Base-by-base conservation (phyloP, 2,797 vertebrate genomes). In the Pampus argenteus region DNA sequence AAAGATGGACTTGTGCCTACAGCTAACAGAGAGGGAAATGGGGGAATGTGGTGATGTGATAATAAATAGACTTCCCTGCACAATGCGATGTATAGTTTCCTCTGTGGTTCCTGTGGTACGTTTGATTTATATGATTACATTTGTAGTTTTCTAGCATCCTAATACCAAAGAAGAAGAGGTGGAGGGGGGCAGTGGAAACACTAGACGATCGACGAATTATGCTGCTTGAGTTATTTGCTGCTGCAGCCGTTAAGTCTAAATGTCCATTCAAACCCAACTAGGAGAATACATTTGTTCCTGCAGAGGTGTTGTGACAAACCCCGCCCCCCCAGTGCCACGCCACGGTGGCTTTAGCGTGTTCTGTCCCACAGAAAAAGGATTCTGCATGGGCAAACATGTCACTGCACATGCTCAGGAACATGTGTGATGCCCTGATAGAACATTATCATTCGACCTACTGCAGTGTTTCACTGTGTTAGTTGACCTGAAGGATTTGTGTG, bases 21-120 rank as follows among this genome's bases (percentile, higher is more conserved):
- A 85, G 79, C 74, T 63, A 81, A 83, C 18, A 71, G 63, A 79
- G 69, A 59, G 68, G 72, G 66, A 79, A 68, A 75, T 22, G 36
- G 76, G 76, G 81, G 69, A 71, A 74, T 78, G 44, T 74, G 80
- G 68, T 79, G 81, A 82, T 74, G 60, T 29, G 66, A 76, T 86
- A 88, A 89, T 88, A 88, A 90, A 91, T 82, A 79, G 72, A 85
- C 66, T 79, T 74, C 61, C 44, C 59, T 38, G 62, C 54, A 62
- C 79, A 77, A 78, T 74, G 68, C 64, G 83, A 88, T 91, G 84
- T 34, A 72, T 44, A 51, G 13, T 63, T 81, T 76, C 62, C 67
- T 80, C 68, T 40, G 22, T 44, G 22, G 74, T 68, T 79, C 48
- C 20, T 26, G 77, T 36, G 7, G 36, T 61, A 63, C 36, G 50